Base-by-base conservation (phyloP, 2,113 vertebrate genomes). In the Ceyx melanurus region DNA sequence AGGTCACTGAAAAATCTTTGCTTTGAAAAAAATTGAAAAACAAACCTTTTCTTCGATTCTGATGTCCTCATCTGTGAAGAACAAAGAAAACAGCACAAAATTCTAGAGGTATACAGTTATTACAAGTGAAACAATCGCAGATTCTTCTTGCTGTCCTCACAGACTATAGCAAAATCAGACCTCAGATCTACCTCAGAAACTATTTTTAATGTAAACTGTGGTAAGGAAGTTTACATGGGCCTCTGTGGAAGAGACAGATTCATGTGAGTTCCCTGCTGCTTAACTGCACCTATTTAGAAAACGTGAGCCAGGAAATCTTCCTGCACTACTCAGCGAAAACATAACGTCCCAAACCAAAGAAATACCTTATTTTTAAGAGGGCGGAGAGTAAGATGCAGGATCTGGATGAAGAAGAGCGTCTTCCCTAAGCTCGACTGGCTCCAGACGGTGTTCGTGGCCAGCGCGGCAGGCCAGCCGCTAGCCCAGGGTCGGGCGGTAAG, bases 361-460 rank as follows among this genome's bases (percentile, higher is more conserved):
- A 29, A 54, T 5, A 26, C 14, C 15, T 18, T 57, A 5, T 33
- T 67, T n/a, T 29, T 23, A 62, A 35, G 37, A 71, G 31, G 13
- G 20, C 9, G 6, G 20, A 20, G 25, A 11, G 1, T 3, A 5
- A 48, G 20, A 29, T 54, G 37, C 37, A 58, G 58, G 54, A 37
- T 9, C 25, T 12, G 26, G 9, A 25, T 21, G 42, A 37, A 46
- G 13, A 19, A 25, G 28, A 35, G 31, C 40, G 26, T 35, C 31
- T 20, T 18, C 20, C 11, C 6, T 3, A 15, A 58, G 23, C 11
- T 35, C 10, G 0, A 2, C 0, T 0, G 15, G 23, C 4, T 45
- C 15, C 35, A 3, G 35, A n/a, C 35, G n/a, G 40, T 1, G 12
- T 15, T 43, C 2, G 6, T 40, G 77, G 23, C 35, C 4, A 83